Conservation (phyloP, 2,888 invertebrate species). For the Buathra laborator region DNA sequence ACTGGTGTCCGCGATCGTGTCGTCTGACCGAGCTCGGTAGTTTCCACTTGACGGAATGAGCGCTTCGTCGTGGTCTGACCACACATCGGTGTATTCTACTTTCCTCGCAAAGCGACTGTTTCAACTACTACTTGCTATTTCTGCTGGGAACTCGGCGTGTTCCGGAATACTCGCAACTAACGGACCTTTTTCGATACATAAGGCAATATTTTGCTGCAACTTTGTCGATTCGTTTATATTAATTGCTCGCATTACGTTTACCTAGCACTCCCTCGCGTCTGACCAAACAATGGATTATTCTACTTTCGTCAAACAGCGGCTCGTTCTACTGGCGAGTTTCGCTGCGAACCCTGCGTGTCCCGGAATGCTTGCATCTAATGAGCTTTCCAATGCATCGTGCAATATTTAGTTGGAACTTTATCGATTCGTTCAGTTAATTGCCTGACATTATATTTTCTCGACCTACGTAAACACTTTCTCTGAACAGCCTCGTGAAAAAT, state of each 20-base stretch:
- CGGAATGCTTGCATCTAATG: not conserved
- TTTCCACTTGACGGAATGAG: slow-evolving; percentile 22
- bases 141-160: not conserved
- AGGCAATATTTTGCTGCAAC: not conserved
- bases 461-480: not conserved
- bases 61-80: not conserved
- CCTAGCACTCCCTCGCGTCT: not conserved
- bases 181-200: not conserved
- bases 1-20: not conserved
- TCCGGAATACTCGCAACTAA: not conserved
- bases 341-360: not conserved
- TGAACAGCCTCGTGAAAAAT: not conserved
- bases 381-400: not conserved
- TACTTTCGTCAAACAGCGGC: not conserved
- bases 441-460: slow-evolving; percentile 5
- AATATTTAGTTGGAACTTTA: not conserved
- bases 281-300: not conserved
- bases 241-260: not conserved
- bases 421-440: slow-evolving; percentile 47
- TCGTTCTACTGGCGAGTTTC: not conserved
- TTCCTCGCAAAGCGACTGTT: not conserved
- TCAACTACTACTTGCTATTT: not conserved
- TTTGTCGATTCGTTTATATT: not conserved
- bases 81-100: not conserved
- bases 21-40: slow-evolving; percentile 25